phyloP scores from a whole-genome alignment of 1,140 invertebrate species.

The Galendromus occidentalis region DNA sequence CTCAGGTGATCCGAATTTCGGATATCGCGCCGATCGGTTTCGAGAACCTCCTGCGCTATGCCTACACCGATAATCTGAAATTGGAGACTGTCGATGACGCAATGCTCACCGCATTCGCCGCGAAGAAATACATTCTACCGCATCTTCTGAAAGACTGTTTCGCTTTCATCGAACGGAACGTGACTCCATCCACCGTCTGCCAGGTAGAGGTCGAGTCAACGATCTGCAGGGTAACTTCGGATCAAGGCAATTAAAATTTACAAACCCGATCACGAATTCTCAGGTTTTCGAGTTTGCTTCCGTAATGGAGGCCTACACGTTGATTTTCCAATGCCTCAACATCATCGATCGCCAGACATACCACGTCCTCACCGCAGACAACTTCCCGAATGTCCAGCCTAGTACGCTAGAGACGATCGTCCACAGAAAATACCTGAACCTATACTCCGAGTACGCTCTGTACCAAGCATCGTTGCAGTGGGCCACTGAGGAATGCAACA shows the following conservation, averaged over 20 bases:
- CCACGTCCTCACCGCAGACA: conserved; percentile 21
- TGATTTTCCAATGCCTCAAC: conserved; percentile 23
- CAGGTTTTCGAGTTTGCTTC: conserved; percentile 22
- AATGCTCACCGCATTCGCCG: conserved; percentile 23
- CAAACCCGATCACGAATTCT: background rate
- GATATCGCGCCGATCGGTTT: conserved; percentile 24
- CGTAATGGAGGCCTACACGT: conserved; percentile 22
- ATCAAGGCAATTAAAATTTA: too few species aligned
- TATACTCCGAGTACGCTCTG: conserved; percentile 22
- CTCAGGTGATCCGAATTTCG: conserved; percentile 22
- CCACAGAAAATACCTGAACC: conserved; percentile 20
- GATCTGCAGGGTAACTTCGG: background rate
- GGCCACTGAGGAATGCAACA: conserved; percentile 21
- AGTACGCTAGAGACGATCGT: conserved; percentile 22
- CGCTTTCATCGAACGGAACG: conserved; percentile 22
- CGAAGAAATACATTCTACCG: conserved; percentile 23
- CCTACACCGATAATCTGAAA: conserved; percentile 22
- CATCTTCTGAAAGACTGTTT: conserved; percentile 23
- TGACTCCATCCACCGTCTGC: conserved; percentile 22
- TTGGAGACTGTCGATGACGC: conserved; percentile 23
- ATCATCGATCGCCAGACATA: conserved; percentile 24
- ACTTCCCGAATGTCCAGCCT: conserved; percentile 17
- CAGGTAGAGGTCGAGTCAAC: conserved; percentile 11
- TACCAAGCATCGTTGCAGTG: conserved; percentile 21
- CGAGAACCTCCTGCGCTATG: conserved; percentile 23